Evolutionary conservation across 1,140 invertebrate genomes (phyloP), one percentile per base, ranked within the genome.

Genomic region (Drosophila pseudoobscura): DNA sequence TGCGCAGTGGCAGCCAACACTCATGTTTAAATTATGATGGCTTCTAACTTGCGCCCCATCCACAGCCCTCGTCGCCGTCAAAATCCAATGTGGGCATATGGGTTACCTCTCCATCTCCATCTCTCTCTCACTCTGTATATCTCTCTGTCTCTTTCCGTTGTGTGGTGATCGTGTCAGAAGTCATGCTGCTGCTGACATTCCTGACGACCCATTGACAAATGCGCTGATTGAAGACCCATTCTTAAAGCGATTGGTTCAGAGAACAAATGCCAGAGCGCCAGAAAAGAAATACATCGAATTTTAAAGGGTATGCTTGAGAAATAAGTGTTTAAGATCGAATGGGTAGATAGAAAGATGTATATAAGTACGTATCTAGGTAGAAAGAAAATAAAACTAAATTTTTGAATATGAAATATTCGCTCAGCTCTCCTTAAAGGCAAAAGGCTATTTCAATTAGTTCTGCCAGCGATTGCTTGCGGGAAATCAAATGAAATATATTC

Each of bases 21-120:
- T 88, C 84, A 88, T 88, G 83, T 88, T 88, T 88, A 88, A 88
- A 88, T 88, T 88, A 88, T 88, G 84, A 88, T 83, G 83, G 83
- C 83, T 88, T 88, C 83, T 88, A 88, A 78, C 46, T 88, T 88
- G 80, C 58, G 80, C 75, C 71, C 65, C 70, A 69, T 24, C 51
- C 52, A 50, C 65, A 24, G 47, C 24, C 39, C 47, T 31, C 47
- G 56, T 35, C 20, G 49, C 46, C 43, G 31, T 45, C 31, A 24
- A 58, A 50, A 64, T 56, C 20, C 59, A 54, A 75, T 75, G 60
- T 74, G 70, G 71, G 71, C 71, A 75, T 75, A 75, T 75, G 71
- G 60, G 71, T 31, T 41, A 47, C 20, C 9, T 47, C 17, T n/a
- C 7, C 3, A 50, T 44, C 35, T 52, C 35, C 17, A 17, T 22